Evolutionary conservation across 2,888 invertebrate genomes (phyloP).

Genomic region (Byasa hedistus): DNA sequence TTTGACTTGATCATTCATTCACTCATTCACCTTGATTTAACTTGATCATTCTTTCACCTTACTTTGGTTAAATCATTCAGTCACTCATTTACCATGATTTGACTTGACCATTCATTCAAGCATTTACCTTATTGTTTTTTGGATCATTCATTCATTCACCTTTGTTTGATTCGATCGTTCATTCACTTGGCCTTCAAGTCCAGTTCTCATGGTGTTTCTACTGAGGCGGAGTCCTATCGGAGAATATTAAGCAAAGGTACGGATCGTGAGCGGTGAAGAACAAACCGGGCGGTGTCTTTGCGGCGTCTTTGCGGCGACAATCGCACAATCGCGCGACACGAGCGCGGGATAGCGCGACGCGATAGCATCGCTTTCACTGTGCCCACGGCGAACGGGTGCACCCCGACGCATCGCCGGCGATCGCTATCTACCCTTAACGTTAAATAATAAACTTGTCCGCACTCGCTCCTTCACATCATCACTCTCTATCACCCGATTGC

Average conservation of each 20-base stretch:
- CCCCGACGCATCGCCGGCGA: constrained; percentile 21
- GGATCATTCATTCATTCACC: no score
- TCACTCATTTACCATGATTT: no score
- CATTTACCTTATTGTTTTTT: no score
- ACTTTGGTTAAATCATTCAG: no score
- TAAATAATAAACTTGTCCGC: constrained; percentile 13
- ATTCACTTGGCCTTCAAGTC: no score
- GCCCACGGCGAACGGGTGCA: constrained; percentile 46
- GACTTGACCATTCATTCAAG: no score
- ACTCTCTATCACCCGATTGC: no score
- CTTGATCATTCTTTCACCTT: no score
- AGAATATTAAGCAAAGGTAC: constrained; percentile 28
- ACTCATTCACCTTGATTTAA: no score
- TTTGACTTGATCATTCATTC: no score
- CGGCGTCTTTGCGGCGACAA: constrained; percentile 53
- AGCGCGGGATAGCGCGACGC: constrained; percentile 43
- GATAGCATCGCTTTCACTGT: constrained; percentile 45
- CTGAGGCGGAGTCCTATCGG: constrained; percentile 19
- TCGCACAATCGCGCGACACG: constrained; percentile 56
- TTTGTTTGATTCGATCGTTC: no score
- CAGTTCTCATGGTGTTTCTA: constrained; percentile 3
- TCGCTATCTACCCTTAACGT: constrained; percentile 16
- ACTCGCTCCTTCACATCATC: no score
- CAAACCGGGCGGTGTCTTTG: constrained; percentile 62
- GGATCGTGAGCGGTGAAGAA: constrained; percentile 41